These are phyloP conservation scores for Diogma glabrata DNA, from an alignment of 2,888 invertebrate species.

Conservation along the genomic window DNA sequence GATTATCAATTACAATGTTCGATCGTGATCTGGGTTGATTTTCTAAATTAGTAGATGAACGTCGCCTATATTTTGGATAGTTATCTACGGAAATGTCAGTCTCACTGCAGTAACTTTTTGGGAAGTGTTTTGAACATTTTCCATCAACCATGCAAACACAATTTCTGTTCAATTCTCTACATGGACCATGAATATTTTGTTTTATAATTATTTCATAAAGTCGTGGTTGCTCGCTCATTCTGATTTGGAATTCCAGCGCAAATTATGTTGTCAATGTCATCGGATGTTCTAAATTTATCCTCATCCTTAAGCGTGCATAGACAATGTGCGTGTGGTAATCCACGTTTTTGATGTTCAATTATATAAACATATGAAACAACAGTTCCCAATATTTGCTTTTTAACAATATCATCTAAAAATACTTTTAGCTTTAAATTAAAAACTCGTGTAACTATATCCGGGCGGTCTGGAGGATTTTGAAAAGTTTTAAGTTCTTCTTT, in stretches of 20 bases:
- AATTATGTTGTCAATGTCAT: slow-evolving; percentile 5
- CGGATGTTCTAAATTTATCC: slow-evolving; percentile 4
- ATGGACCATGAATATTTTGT: slow-evolving; percentile 3
- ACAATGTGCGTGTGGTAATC: too few relatives aligned
- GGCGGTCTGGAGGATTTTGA: neutral
- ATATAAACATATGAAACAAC: neutral
- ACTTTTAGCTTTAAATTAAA: neutral
- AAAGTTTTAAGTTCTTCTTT: neutral
- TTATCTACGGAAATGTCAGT: neutral
- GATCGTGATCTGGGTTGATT: neutral
- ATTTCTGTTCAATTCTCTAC: neutral
- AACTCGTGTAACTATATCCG: too few relatives aligned
- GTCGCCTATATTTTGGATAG: neutral
- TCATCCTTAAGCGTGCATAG: neutral
- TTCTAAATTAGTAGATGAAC: neutral
- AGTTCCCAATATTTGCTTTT: neutral
- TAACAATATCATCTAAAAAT: neutral
- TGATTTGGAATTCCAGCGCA: neutral
- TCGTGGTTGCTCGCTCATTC: neutral
- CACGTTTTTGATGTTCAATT: too few relatives aligned
- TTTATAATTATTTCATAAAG: neutral
- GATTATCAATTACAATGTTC: neutral
- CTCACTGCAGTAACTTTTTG: neutral
- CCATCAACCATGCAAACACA: slow-evolving; percentile 1
- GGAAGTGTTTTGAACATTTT: neutral